A percentile compares a stretch with the other conserved stretches of the same genome.
phyloP scores from a whole-genome alignment of 2,113 vertebrate genomes.

The Vicugna pacos region DNA sequence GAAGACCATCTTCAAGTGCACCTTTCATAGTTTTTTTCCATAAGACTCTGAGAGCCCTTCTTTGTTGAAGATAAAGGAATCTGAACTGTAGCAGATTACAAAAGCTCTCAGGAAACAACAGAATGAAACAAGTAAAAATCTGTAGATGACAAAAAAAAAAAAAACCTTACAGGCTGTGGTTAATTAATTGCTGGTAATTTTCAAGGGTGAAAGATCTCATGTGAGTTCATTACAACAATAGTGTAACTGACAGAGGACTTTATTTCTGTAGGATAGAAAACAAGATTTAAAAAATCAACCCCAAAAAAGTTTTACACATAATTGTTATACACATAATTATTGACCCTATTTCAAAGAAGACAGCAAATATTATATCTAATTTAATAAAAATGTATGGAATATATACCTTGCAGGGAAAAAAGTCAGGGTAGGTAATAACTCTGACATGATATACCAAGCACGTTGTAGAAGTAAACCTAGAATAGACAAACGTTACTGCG shows the following conservation, averaged over 20 bases:
- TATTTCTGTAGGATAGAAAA: not conserved
- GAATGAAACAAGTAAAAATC: not conserved
- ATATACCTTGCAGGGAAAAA: not conserved
- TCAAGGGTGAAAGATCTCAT: not conserved
- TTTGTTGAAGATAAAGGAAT: not conserved
- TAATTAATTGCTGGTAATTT: not conserved
- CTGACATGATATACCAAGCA: not conserved
- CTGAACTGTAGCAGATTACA: not conserved
- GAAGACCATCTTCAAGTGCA: not conserved
- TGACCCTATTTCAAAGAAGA: not conserved
- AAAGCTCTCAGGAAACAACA: not conserved
- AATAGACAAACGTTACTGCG: not conserved
- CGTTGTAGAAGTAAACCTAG: not conserved
- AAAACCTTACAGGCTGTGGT: not conserved
- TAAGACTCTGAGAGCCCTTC: not conserved
- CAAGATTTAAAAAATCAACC: not conserved
- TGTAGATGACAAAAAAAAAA: not conserved
- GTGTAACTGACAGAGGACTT: not conserved
- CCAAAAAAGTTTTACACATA: not conserved
- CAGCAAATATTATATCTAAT: not conserved
- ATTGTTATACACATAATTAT: not conserved
- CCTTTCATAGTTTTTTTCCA: not conserved
- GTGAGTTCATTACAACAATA: not conserved
- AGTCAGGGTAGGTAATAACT: not conserved
- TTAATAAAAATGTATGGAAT: not conserved